phyloP scores from a whole-genome alignment of 2,888 invertebrate species.

The Gisinianus flammeolus region DNA sequence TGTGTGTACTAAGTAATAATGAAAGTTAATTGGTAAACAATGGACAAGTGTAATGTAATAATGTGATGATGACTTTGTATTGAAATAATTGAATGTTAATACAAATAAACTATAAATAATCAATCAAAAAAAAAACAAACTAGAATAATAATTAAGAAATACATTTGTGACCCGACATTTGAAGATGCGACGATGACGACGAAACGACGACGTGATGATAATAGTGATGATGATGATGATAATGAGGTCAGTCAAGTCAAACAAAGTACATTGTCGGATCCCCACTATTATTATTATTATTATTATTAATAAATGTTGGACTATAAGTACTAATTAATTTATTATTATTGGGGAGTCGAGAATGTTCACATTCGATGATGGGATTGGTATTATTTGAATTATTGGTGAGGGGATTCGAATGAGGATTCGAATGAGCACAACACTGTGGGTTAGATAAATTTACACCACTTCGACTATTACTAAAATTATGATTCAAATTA shows the following conservation, averaged over 20 bases:
- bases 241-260: not conserved
- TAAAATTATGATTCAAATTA: not conserved
- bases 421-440: not conserved
- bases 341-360: not conserved
- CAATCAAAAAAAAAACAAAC: too few species aligned
- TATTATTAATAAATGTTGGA: constrained; percentile 37
- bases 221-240: too few species aligned
- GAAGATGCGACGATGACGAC: not conserved
- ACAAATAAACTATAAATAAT: too few species aligned
- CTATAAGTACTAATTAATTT: constrained; percentile 37
- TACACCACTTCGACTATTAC: not conserved
- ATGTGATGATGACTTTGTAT: too few species aligned
- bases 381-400: not conserved
- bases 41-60: too few species aligned
- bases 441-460: too few species aligned
- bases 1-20: too few species aligned
- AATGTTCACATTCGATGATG: not conserved
- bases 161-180: not conserved
- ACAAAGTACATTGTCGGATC: constrained; percentile 38
- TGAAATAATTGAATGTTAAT: too few species aligned
- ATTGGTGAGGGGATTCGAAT: not conserved
- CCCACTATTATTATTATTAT: constrained; percentile 34
- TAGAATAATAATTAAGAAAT: too few species aligned
- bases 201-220: not conserved
- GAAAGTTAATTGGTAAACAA: too few species aligned